Evolutionary conservation across 2,797 vertebrate genomes (phyloP).

Genomic region (Dromococcyx pavoninus): DNA sequence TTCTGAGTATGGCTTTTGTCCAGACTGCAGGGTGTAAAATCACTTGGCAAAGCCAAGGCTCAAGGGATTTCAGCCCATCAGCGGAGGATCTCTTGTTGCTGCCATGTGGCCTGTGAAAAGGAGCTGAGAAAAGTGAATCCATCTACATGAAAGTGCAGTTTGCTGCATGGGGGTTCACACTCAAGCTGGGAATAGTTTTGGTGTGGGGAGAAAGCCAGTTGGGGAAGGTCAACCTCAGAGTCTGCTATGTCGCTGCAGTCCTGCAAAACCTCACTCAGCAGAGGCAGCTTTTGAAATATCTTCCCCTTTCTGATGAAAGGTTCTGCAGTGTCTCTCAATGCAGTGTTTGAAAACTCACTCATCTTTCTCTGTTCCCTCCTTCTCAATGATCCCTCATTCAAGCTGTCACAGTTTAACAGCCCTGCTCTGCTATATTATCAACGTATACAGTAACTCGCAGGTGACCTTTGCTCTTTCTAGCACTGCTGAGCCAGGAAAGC

Average conservation of each 20-base stretch:
- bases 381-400: not conserved
- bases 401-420: conserved; percentile 4
- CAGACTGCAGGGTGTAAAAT: not conserved
- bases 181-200: not conserved
- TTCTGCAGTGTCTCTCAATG: not conserved
- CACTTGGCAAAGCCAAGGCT: not conserved
- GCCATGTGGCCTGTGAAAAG: not conserved
- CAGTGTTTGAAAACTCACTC: not conserved
- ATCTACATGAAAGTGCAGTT: not conserved
- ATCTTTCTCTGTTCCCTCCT: not conserved
- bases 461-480: conserved; percentile 18
- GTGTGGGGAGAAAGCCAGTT: not conserved
- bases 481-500: conserved; percentile 11
- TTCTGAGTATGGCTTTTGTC: not conserved
- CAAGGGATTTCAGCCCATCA: not conserved
- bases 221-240: not conserved
- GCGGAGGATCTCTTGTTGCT: not conserved
- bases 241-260: not conserved
- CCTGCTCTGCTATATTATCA: not conserved
- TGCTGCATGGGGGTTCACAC: not conserved
- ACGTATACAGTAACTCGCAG: not conserved
- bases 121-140: not conserved
- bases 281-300: conserved; percentile 19
- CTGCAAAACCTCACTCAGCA: conserved; percentile 20
- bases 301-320: conserved; percentile 3